phyloP scores from a whole-genome alignment of 2,113 vertebrate species.

The Baryphthengus martii region DNA sequence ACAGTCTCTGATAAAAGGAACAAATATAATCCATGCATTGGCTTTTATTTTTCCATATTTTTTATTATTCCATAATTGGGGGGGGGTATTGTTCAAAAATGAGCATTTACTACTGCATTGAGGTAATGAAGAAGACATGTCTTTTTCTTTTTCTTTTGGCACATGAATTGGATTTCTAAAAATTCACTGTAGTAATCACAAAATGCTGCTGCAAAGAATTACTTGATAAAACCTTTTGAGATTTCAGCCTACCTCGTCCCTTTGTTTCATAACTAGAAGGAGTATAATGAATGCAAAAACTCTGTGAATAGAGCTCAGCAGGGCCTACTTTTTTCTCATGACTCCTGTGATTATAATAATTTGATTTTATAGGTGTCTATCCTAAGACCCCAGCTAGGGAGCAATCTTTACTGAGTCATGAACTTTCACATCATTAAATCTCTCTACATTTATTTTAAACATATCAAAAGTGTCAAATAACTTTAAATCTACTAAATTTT shows the following conservation, averaged over 20 bases:
- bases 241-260: conserved; percentile 46
- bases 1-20: accelerated
- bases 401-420: conserved; percentile 71
- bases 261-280: conserved; percentile 40
- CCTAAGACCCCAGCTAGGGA: conserved; percentile 61
- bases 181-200: conserved; percentile 47
- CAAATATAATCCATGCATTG: not conserved
- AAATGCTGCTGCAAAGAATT: conserved; percentile 40
- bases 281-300: conserved; percentile 66
- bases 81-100: not conserved
- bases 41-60: not conserved
- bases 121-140: not conserved
- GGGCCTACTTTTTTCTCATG: conserved; percentile 58
- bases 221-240: conserved; percentile 61
- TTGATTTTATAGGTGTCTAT: conserved; percentile 75
- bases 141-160: not conserved
- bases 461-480: conserved; percentile 68
- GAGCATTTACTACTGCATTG: not conserved
- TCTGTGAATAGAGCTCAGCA: conserved; percentile 55
- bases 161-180: not conserved
- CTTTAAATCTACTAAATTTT: conserved; percentile 62
- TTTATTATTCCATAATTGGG: not conserved
- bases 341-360: conserved; percentile 70
- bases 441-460: conserved; percentile 69
- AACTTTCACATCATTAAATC: conserved; percentile 75